Evolutionary conservation across 2,113 vertebrate species (phyloP).

Genomic region (Brachirus orientalis): DNA sequence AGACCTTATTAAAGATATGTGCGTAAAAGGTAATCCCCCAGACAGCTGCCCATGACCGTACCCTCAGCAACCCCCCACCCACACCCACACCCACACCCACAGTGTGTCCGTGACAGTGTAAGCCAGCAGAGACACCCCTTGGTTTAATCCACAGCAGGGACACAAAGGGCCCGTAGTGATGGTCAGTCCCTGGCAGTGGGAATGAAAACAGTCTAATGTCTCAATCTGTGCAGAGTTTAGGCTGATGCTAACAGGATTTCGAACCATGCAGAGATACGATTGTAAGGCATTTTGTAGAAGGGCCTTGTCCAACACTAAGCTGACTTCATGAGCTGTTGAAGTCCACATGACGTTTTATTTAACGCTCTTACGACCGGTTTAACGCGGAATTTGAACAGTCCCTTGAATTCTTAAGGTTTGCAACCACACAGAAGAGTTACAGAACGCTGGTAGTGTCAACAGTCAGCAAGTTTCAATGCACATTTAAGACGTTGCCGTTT

Average conservation of each 20-base stretch:
- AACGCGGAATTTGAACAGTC: too few relatives aligned
- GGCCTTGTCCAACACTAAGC: not conserved
- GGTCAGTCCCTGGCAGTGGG: conserved; percentile 15
- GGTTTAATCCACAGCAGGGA: conserved; percentile 52
- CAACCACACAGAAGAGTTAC: too few relatives aligned
- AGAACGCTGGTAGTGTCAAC: too few relatives aligned
- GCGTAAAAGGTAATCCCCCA: conserved; percentile 63
- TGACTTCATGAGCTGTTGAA: too few relatives aligned
- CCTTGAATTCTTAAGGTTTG: too few relatives aligned
- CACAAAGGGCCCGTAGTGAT: conserved; percentile 32
- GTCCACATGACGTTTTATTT: not conserved
- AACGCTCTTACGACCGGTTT: too few relatives aligned
- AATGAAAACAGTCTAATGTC: conserved; percentile 52
- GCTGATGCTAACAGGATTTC: conserved; percentile 21
- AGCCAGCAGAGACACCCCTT: conserved; percentile 37
- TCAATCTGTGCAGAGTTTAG: conserved; percentile 54
- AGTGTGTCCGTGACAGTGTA: not conserved
- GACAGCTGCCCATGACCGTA: conserved; percentile 66
- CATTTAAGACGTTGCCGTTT: too few relatives aligned
- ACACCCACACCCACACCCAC: conserved; percentile 9
- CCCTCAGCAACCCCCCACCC: conserved; percentile 27
- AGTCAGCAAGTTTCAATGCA: too few relatives aligned
- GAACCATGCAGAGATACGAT: not conserved
- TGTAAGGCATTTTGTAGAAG: not conserved
- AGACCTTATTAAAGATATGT: conserved; percentile 73